Percentiles rank a stretch among this genome's conserved stretches.
Evolutionary conservation across 2,113 vertebrate species (phyloP).

Genomic region (Cebus imitator): DNA sequence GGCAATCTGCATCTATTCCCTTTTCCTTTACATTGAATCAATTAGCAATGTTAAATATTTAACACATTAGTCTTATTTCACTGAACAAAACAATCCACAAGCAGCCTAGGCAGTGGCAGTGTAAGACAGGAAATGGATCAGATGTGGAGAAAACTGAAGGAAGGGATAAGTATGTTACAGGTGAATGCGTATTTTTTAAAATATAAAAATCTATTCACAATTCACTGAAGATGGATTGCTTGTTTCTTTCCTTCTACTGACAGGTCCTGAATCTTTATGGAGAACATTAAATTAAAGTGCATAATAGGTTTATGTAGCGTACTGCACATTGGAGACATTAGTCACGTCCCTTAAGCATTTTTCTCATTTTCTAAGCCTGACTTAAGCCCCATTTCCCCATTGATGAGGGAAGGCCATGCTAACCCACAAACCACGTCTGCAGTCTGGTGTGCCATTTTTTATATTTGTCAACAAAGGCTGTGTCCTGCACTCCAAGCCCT

Average conservation of each 20-base stretch:
- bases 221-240: slow-evolving; percentile 61
- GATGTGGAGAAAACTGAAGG: slow-evolving; percentile 4
- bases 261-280: slow-evolving; percentile 74
- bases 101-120: neutral
- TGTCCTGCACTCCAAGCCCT: slow-evolving; percentile 22
- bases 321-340: slow-evolving; percentile 47
- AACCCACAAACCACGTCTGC: slow-evolving; percentile 55
- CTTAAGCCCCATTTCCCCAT: slow-evolving; percentile 53
- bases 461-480: slow-evolving; percentile 36
- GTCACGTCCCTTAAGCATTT: slow-evolving; percentile 67
- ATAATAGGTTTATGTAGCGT: slow-evolving; percentile 72
- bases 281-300: slow-evolving; percentile 74
- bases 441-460: slow-evolving; percentile 43
- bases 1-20: slow-evolving; percentile 66
- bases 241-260: slow-evolving; percentile 71
- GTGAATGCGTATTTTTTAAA: slow-evolving; percentile 53
- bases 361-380: slow-evolving; percentile 67
- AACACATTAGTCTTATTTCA: slow-evolving; percentile 69
- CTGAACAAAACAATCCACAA: slow-evolving; percentile 42
- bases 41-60: slow-evolving; percentile 85
- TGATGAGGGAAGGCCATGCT: slow-evolving; percentile 56
- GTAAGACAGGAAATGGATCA: neutral
- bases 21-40: slow-evolving; percentile 81
- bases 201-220: slow-evolving; percentile 64
- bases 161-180: slow-evolving; percentile 45